phyloP scores from a whole-genome alignment of 2,113 vertebrate species.

The Pithys albifrons region DNA sequence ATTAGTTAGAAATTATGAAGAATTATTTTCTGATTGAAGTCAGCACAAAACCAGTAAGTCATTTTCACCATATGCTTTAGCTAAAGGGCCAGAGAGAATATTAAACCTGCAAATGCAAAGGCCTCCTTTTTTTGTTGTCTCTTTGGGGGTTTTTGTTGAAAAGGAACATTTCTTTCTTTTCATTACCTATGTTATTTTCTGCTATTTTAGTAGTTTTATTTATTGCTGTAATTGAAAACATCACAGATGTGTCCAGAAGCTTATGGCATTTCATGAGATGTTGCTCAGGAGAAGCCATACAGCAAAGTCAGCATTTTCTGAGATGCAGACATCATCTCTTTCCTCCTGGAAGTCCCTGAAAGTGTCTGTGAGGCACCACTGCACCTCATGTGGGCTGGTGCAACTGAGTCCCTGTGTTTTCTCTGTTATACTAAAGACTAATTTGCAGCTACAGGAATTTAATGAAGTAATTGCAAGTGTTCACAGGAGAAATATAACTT shows the following conservation, averaged over 20 bases:
- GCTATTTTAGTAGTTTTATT: background rate
- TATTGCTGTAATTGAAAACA: background rate
- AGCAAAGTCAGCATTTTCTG: background rate
- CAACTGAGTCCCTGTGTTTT: background rate
- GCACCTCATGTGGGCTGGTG: background rate
- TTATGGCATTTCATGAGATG: background rate
- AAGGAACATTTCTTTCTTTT: background rate
- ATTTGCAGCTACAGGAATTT: background rate
- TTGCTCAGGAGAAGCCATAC: background rate
- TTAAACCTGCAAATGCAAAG: background rate
- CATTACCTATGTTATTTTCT: background rate
- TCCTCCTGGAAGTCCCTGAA: background rate
- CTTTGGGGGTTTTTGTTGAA: background rate
- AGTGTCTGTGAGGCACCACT: background rate
- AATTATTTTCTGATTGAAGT: background rate
- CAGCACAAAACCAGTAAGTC: background rate
- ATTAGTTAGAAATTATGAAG: background rate
- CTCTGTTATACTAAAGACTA: background rate
- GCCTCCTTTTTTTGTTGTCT: background rate
- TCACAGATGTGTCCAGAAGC: background rate
- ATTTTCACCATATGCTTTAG: background rate
- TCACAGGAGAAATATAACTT: background rate
- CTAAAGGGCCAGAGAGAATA: background rate
- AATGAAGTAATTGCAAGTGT: background rate
- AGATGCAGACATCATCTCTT: background rate